A percentile compares a stretch with the other conserved stretches of the same genome.
phyloP scores from a whole-genome alignment of 92 coral and sea anemone species.

The Porites divaricata region DNA sequence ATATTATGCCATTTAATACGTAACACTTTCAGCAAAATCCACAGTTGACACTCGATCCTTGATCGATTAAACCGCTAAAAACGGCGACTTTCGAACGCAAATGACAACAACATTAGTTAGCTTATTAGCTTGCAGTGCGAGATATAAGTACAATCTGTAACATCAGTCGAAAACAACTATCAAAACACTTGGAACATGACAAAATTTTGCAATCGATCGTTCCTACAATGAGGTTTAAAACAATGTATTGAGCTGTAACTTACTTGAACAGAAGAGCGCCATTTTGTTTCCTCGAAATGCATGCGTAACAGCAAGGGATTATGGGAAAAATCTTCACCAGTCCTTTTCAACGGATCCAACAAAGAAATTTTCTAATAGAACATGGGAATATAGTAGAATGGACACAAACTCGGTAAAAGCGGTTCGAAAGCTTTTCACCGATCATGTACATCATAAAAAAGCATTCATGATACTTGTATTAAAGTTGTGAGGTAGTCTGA shows the following conservation, averaged over 20 bases:
- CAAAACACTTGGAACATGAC: not conserved
- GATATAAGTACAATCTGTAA: not conserved
- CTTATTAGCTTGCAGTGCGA: too few relatives aligned
- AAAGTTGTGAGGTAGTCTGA: too few relatives aligned
- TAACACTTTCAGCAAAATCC: not conserved
- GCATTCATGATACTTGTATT: too few relatives aligned
- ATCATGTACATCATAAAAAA: too few relatives aligned
- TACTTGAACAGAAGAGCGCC: slow-evolving; percentile 99
- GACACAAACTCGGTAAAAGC: too few relatives aligned
- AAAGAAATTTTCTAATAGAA: too few relatives aligned
- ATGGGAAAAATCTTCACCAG: slow-evolving; percentile 52
- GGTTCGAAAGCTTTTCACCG: too few relatives aligned
- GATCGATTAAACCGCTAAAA: not conserved
- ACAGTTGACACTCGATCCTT: not conserved
- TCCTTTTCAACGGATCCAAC: not conserved
- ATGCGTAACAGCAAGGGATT: slow-evolving; percentile 71
- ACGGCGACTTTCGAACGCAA: not conserved
- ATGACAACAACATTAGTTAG: not conserved
- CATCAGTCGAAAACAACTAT: not conserved
- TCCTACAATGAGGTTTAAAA: slow-evolving; percentile 5
- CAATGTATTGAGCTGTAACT: slow-evolving; percentile 48
- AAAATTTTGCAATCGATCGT: not conserved
- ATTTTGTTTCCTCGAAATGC: slow-evolving; percentile 86
- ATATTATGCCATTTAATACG: not conserved
- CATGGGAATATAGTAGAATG: too few relatives aligned